Percentiles rank a stretch among this genome's conserved stretches.
Conservation (phyloP, 2,797 vertebrate species). For the Sebastes oblongus region DNA sequence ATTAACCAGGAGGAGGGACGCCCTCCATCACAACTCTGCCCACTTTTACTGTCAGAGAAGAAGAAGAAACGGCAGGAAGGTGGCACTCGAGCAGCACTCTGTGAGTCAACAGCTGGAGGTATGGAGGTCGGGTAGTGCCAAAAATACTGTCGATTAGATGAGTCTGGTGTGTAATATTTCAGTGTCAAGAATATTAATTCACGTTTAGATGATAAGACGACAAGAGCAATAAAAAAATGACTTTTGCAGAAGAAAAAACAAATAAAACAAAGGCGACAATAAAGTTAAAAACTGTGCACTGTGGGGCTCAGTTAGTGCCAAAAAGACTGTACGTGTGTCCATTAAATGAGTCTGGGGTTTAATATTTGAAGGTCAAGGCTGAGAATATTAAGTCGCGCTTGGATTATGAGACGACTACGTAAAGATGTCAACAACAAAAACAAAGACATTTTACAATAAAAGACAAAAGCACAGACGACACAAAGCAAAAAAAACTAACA, state of each 20-base stretch:
- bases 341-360: neutral
- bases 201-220: neutral
- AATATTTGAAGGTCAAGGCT: neutral
- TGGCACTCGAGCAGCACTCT: conserved; percentile 73
- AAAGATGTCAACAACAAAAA: neutral
- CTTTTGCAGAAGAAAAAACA: neutral
- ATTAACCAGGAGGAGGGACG: neutral
- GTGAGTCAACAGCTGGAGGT: neutral
- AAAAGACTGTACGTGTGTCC: neutral
- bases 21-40: too few species aligned
- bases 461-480: too few species aligned
- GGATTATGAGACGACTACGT: neutral
- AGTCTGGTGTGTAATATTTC: neutral
- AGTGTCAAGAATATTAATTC: neutral
- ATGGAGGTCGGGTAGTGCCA: neutral
- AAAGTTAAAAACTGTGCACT: neutral
- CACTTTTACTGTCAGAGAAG: neutral
- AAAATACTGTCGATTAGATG: neutral
- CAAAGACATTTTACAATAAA: neutral
- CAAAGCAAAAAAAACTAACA: too few species aligned
- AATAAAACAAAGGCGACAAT: neutral
- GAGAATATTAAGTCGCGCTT: neutral
- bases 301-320: neutral
- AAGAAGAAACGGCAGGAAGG: conserved; percentile 65
- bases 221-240: neutral